Evolutionary conservation across 2,113 vertebrate species (phyloP).

Genomic region (Larimichthys polyactis): DNA sequence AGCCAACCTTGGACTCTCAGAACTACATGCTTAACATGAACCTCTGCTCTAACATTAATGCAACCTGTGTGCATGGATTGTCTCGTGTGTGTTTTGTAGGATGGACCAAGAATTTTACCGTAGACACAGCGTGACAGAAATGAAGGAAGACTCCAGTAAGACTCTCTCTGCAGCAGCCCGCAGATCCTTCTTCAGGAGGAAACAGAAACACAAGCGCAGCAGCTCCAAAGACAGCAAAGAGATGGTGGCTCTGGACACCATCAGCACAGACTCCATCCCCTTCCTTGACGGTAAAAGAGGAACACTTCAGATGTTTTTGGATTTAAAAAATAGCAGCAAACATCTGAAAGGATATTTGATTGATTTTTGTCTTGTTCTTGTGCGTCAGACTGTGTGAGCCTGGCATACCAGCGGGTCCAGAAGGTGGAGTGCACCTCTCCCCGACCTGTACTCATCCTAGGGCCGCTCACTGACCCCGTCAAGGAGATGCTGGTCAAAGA

Average conservation of each 20-base stretch:
- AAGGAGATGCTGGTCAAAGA: constrained; percentile 98
- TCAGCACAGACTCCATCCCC: constrained; percentile 95
- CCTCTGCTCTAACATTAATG: no score
- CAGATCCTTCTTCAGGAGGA: constrained; percentile 96
- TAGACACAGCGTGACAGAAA: constrained; percentile 94
- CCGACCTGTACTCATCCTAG: constrained; percentile 93
- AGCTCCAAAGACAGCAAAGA: constrained; percentile 98
- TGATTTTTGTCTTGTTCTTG: neutral
- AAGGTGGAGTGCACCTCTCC: constrained; percentile 94
- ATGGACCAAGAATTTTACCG: constrained; percentile 99
- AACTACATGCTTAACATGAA: neutral
- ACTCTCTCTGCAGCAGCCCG: constrained; percentile 94
- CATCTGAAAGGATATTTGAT: neutral
- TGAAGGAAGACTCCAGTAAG: constrained; percentile 94
- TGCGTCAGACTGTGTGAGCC: constrained; percentile 89
- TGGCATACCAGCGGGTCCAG: constrained; percentile 97
- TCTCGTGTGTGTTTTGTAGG: constrained; percentile 76
- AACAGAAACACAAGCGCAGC: constrained; percentile 97
- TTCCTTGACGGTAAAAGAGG: constrained; percentile 92
- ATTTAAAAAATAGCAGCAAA: neutral
- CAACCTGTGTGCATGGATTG: no score
- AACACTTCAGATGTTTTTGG: neutral
- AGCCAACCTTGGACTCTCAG: neutral
- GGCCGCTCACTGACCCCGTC: constrained; percentile 94
- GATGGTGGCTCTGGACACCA: constrained; percentile 91